Evolutionary conservation across 2,888 invertebrate species (phyloP), one percentile per base, ranked within the genome.

Genomic region (Ecliptopera silaceata): DNA sequence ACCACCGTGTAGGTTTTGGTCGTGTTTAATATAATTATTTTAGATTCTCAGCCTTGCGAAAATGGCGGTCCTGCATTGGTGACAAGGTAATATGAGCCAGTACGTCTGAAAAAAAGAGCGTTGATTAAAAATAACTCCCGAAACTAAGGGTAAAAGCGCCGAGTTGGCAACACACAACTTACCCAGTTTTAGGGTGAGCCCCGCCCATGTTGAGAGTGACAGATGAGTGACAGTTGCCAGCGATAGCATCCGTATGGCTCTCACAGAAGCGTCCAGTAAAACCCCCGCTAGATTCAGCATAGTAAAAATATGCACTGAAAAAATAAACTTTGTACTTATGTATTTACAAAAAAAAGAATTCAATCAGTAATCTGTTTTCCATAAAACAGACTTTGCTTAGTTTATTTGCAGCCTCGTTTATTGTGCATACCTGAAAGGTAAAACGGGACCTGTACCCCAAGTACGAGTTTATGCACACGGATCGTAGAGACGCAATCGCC

Each of bases 251-350:
- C 2, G 52, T 0, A 38, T 68, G 70, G 0, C 18, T 46, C 36
- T 26, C 8, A 38, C 83, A 82, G 0, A 74, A 64, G 0, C 50
- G 59, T 0, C 78, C 80, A 0, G 64, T 72, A 64, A 83, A 84
- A 0, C 78, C 80, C 0, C 78, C 78, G 0, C 57, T 44, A 0
- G 82, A 78, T 55, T 84, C 83, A 0, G 71, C 80, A 17, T 80
- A 46, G 68, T 76, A 84, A 65, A 61, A 59, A 55, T 54, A 72
- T 0, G 65, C 69, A 15, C 82, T 81, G 68, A 0, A 17, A 20
- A 4, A 20, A 15, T 5, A 32, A 34, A n/a, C n/a, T n/a, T n/a
- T n/a, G n/a, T n/a, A n/a, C n/a, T n/a, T n/a, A n/a, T n/a, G n/a
- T n/a, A n/a, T n/a, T n/a, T n/a, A n/a, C n/a, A n/a, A n/a, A n/a